phyloP scores from a whole-genome alignment of 2,797 vertebrate genomes.

The Alfaro cultratus region DNA sequence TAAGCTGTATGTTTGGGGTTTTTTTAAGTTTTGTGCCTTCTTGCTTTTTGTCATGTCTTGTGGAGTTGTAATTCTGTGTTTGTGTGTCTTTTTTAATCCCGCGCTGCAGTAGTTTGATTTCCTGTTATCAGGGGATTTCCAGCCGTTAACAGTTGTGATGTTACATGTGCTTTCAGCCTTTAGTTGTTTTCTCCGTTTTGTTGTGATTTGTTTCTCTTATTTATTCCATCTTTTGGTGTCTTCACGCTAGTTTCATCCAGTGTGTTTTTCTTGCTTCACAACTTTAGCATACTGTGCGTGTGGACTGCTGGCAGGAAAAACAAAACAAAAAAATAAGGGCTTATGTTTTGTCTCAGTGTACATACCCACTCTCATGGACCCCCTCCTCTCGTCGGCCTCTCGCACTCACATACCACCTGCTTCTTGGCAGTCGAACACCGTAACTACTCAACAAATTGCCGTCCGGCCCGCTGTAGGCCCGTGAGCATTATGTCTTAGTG shows the following conservation, averaged over 20 bases:
- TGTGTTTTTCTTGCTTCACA: constrained; percentile 9
- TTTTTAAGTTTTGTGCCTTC: background rate
- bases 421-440: constrained; percentile 62
- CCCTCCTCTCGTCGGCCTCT: background rate
- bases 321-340: constrained; percentile 13
- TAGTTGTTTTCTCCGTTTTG: background rate
- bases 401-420: constrained; percentile 28
- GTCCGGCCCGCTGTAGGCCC: constrained; percentile 53
- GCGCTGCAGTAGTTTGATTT: background rate
- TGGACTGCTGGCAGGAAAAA: constrained; percentile 16
- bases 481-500: constrained; percentile 60
- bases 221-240: background rate
- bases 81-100: background rate
- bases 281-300: background rate
- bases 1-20: too few species aligned
- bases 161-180: background rate
- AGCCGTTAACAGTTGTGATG: background rate
- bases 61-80: background rate
- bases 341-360: constrained; percentile 56
- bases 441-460: constrained; percentile 73
- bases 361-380: constrained; percentile 16
- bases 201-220: background rate
- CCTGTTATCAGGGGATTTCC: background rate
- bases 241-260: background rate
- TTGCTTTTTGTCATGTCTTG: background rate